phyloP scores from a whole-genome alignment of 2,888 invertebrate genomes.

The Yponomeuta sedellus region DNA sequence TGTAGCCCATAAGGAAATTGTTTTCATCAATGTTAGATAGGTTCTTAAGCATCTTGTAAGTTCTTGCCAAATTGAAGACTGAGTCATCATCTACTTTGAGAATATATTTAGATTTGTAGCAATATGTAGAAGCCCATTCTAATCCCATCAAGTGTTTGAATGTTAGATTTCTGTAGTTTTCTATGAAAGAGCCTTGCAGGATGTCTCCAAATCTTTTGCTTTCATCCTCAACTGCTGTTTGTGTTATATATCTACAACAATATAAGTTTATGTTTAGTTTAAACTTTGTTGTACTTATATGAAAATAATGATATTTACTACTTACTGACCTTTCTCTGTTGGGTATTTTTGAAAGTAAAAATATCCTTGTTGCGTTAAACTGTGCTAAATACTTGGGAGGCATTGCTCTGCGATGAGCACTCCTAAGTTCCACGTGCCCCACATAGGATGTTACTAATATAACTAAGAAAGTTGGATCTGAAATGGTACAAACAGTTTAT shows the following conservation, averaged over 20 bases:
- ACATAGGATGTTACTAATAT: constrained; percentile 86
- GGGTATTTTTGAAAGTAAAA: constrained; percentile 80
- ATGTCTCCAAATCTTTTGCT: constrained; percentile 80
- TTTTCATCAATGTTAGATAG: constrained; percentile 29
- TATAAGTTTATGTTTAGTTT: constrained; percentile 3
- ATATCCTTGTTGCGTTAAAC: constrained; percentile 79
- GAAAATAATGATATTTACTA: neutral
- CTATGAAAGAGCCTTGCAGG: constrained; percentile 85
- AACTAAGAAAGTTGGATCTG: constrained; percentile 45
- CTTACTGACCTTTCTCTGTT: constrained; percentile 54
- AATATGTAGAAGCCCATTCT: constrained; percentile 82
- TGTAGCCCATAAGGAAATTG: constrained; percentile 78
- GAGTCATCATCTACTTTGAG: constrained; percentile 91
- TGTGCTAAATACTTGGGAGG: constrained; percentile 71
- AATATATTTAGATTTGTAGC: constrained; percentile 77
- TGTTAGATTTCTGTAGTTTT: constrained; percentile 88
- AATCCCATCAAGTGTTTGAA: constrained; percentile 90
- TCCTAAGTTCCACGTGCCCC: constrained; percentile 81
- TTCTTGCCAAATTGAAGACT: constrained; percentile 80
- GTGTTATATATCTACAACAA: constrained; percentile 57
- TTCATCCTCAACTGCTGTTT: constrained; percentile 78
- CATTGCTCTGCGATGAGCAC: constrained; percentile 82
- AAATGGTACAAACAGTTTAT: constrained; percentile 18
- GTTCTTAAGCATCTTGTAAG: constrained; percentile 33
- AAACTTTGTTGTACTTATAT: neutral